phyloP scores from a whole-genome alignment of 2,888 invertebrate species.

The Tipula vernalis region DNA sequence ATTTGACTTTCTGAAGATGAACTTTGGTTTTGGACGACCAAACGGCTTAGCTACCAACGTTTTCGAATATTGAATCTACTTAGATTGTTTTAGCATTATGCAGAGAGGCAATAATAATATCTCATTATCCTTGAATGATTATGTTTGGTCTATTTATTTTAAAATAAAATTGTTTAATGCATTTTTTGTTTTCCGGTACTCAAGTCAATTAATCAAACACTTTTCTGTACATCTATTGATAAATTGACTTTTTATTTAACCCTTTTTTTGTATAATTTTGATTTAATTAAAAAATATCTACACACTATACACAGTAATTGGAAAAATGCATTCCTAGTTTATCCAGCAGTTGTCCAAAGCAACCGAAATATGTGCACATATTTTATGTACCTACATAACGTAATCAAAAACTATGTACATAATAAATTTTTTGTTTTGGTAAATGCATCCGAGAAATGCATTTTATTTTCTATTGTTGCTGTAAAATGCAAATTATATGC shows the following conservation, averaged over 20 bases:
- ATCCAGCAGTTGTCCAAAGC: background rate
- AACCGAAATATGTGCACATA: background rate
- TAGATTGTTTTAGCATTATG: too few relatives aligned
- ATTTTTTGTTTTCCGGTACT: background rate
- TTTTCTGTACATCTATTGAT: background rate
- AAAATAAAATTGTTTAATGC: background rate
- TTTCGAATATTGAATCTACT: too few relatives aligned
- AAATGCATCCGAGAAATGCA: background rate
- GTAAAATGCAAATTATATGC: conserved; percentile 4
- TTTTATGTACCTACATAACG: background rate
- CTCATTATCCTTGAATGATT: too few relatives aligned
- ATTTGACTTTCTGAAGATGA: too few relatives aligned
- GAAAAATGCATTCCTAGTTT: background rate
- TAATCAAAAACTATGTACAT: background rate
- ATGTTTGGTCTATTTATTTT: background rate
- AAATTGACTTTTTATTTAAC: background rate
- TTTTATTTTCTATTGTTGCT: background rate
- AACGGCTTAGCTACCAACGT: too few relatives aligned
- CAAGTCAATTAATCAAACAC: background rate
- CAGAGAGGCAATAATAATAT: too few relatives aligned
- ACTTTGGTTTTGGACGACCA: too few relatives aligned
- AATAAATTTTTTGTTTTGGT: background rate
- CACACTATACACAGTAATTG: background rate
- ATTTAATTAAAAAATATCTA: background rate
- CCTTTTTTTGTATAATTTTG: background rate